Evolutionary conservation across 2,888 invertebrate genomes (phyloP), one percentile per base, ranked within the genome.

Genomic region (Xiphydria camelus): DNA sequence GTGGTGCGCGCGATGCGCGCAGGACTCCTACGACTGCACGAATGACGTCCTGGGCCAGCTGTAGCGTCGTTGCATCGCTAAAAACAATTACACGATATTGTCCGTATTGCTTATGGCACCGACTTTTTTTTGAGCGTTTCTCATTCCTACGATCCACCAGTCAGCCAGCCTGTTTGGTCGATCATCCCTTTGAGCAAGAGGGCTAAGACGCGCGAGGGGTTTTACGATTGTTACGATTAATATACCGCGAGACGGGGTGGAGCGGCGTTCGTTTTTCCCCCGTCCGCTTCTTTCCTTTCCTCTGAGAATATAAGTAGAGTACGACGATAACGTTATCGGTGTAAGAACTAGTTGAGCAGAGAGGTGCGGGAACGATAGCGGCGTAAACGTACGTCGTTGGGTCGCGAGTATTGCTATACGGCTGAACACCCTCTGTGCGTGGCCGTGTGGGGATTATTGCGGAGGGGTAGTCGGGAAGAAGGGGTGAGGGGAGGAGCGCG

Each of bases 31-130:
- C 55, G 55, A 41, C 34, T 53, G 53, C 54, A 51, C 23, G 23
- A n/a, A n/a, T n/a, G n/a, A n/a, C 35, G 47, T 33, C 41, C 34
- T 21, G 46, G 58, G 62, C 60, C 66, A 65, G 66, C 66, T 64
- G 64, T 58, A 54, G 58, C 56, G n/a, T 20, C 32, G 23, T 21
- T 31, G 29, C 12, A 12, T 15, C 6, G 12, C 7, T 12, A 29
- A 29, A 29, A 29, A 29, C 29, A 39, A 32, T 49, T 49, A 51
- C 51, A 47, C 35, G 53, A 65, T 68, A 68, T 68, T 68, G 65
- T 67, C 64, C 57, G 61, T 65, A 71, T 72, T 71, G 67, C 66
- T 67, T 68, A 59, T 61, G 60, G 62, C 63, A 62, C 55, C 59
- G 51, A 58, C 51, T 49, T 54, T n/a, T n/a, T n/a, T n/a, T 68